Conservation (phyloP, 2,888 invertebrate genomes). For the Limulus polyphemus region DNA sequence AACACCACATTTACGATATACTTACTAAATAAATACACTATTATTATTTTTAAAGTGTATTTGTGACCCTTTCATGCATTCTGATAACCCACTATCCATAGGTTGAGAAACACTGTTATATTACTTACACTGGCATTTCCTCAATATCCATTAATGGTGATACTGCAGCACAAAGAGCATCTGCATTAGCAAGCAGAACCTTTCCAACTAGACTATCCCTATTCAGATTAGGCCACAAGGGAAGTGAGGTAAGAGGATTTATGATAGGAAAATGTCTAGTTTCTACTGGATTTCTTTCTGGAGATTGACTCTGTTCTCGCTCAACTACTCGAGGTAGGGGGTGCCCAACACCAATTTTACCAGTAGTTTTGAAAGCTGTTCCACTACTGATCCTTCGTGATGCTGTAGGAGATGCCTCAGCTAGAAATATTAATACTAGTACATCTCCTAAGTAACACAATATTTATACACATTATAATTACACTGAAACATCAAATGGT, state of each 20-base stretch:
- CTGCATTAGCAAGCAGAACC: constrained; percentile 87
- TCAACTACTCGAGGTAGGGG: constrained; percentile 11
- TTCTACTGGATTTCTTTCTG: constrained; percentile 13
- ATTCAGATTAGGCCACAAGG: constrained; percentile 60
- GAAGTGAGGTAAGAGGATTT: constrained; percentile 71
- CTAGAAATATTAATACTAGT: not conserved
- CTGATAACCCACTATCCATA: not conserved
- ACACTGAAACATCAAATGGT: too few relatives aligned
- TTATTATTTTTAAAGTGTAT: too few relatives aligned
- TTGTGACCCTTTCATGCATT: too few relatives aligned
- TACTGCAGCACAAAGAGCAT: constrained; percentile 90
- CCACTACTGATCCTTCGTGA: constrained; percentile 82
- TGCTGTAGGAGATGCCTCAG: constrained; percentile 43
- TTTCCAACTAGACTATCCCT: constrained; percentile 83
- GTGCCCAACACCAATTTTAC: constrained; percentile 13
- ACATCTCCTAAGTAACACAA: too few relatives aligned
- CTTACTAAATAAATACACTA: too few relatives aligned
- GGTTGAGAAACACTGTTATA: too few relatives aligned
- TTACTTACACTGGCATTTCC: constrained; percentile 54
- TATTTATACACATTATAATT: too few relatives aligned
- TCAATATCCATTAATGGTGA: constrained; percentile 88
- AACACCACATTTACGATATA: too few relatives aligned
- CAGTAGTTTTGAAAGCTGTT: constrained; percentile 56
- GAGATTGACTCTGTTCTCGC: constrained; percentile 6
- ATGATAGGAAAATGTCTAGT: constrained; percentile 56